Evolutionary conservation across 2,797 vertebrate species (phyloP).

Genomic region (Sebastes matsubarae): DNA sequence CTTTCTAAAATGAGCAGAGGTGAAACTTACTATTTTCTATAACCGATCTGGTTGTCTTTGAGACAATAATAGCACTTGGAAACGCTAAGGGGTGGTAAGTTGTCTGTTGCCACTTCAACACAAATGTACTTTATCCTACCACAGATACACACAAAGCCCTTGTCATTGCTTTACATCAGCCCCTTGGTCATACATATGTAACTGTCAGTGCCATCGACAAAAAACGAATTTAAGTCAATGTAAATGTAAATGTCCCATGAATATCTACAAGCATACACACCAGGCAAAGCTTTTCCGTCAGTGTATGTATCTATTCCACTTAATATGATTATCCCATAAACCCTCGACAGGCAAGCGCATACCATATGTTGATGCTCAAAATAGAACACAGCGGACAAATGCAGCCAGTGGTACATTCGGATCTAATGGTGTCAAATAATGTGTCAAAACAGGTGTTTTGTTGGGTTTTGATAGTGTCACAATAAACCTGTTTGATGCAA

Average conservation of each 20-base stretch:
- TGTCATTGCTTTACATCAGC: neutral
- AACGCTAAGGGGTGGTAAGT: neutral
- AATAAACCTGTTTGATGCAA: neutral
- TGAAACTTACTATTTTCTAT: neutral
- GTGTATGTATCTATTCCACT: neutral
- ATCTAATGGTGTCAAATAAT: neutral
- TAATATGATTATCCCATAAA: constrained; percentile 3
- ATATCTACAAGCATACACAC: neutral
- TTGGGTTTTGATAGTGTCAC: neutral
- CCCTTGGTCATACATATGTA: neutral
- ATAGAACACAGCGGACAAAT: neutral
- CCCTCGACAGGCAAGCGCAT: neutral
- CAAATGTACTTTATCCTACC: neutral
- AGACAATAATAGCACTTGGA: neutral
- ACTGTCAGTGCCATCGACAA: neutral
- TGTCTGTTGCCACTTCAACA: neutral
- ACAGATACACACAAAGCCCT: neutral
- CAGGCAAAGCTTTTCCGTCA: neutral
- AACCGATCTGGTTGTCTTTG: neutral
- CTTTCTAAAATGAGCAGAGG: neutral
- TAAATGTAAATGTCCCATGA: neutral
- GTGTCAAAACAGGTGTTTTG: neutral
- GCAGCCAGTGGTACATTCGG: neutral
- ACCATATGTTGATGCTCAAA: neutral
- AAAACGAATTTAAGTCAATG: neutral